A percentile compares a stretch with the other conserved stretches of the same genome.
These are phyloP conservation scores for Schizopygopsis malacanthus DNA, from an alignment of 2,797 vertebrate species.

Conservation along the genomic window DNA sequence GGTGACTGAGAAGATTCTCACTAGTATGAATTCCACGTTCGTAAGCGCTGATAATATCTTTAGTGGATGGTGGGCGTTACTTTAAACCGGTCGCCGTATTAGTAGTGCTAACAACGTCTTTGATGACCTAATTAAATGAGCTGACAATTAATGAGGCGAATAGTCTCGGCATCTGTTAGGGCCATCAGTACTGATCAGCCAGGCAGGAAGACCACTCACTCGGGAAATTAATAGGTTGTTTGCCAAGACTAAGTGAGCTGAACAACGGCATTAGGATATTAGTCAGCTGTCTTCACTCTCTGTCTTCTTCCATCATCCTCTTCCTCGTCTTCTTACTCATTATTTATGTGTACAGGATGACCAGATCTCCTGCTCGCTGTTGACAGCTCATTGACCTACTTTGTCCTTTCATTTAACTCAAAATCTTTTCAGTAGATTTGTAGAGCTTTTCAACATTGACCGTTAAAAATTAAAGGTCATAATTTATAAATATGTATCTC, in stretches of 20 bases:
- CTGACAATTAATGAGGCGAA: constrained; percentile 49
- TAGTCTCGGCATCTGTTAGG: constrained; percentile 42
- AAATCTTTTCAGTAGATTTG: background rate
- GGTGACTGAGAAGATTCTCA: background rate
- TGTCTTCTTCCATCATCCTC: constrained; percentile 54
- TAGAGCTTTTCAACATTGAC: constrained; percentile 9
- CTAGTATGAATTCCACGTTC: background rate
- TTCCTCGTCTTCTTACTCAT: constrained; percentile 34
- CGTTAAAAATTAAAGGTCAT: background rate
- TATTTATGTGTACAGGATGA: constrained; percentile 9
- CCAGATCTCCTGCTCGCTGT: constrained; percentile 3
- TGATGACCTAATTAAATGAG: constrained; percentile 45
- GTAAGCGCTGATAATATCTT: constrained; percentile 32
- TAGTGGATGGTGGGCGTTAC: constrained; percentile 1
- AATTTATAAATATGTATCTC: background rate
- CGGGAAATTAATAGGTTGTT: constrained; percentile 68
- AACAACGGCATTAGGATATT: constrained; percentile 65
- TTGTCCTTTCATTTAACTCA: constrained; percentile 16
- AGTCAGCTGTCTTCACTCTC: constrained; percentile 56
- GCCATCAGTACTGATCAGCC: constrained; percentile 55
- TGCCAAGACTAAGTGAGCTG: constrained; percentile 72
- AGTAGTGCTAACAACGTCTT: constrained; percentile 44
- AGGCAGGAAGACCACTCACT: constrained; percentile 54
- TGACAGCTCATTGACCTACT: constrained; percentile 26
- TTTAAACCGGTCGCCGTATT: constrained; percentile 13